Conservation (phyloP, 2,113 vertebrate species). For the Galeopterus variegatus region DNA sequence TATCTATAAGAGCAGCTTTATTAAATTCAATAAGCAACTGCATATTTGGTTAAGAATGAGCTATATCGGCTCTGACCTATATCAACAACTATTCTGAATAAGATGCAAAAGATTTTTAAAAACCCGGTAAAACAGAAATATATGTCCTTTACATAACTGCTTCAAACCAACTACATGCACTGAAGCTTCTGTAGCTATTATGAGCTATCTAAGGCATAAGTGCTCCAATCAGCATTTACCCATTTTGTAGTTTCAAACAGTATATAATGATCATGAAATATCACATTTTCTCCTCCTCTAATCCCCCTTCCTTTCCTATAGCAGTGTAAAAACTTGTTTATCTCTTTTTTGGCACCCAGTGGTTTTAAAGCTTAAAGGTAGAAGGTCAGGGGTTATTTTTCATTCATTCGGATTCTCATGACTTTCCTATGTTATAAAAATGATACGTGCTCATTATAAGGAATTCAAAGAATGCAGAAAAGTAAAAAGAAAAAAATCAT, state of each 20-base stretch:
- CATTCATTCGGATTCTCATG: constrained; percentile 28
- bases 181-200: no score
- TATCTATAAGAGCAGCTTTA: no score
- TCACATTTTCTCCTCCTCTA: background rate
- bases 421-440: constrained; percentile 28
- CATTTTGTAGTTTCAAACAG: background rate
- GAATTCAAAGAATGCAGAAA: background rate
- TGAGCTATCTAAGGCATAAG: background rate
- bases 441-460: background rate
- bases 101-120: no score
- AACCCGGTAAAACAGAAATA: no score
- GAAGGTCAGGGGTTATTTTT: constrained; percentile 18
- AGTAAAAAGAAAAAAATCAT: background rate
- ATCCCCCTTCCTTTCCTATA: background rate
- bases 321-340: background rate
- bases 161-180: no score
- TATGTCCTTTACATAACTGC: no score
- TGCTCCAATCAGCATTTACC: background rate
- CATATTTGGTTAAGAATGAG: no score
- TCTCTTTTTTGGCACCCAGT: background rate
- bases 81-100: no score
- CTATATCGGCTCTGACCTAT: no score
- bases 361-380: background rate
- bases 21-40: no score
- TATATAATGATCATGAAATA: background rate